Evolutionary conservation across 2,888 invertebrate genomes (phyloP).

Genomic region (Petrolisthes cinctipes): DNA sequence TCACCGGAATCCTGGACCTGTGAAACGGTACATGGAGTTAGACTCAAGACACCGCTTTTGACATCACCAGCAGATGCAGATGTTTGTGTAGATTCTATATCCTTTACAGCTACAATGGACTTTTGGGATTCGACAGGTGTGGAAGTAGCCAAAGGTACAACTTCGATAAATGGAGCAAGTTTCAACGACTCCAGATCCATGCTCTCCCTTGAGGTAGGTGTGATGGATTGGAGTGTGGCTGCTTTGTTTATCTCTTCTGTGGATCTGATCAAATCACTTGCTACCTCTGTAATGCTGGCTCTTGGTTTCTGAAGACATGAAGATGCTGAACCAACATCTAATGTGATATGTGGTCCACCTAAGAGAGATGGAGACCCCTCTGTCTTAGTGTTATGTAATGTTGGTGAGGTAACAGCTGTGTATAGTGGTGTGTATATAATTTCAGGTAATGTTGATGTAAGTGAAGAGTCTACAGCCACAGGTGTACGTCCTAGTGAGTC

Average conservation of each 20-base stretch:
- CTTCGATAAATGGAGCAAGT: neutral
- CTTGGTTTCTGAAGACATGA: neutral
- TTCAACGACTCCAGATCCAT: neutral
- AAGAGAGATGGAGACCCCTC: too few relatives aligned
- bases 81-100: neutral
- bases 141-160: constrained; percentile 28
- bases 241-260: neutral
- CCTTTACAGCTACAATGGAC: neutral
- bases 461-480: neutral
- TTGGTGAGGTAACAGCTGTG: too few relatives aligned
- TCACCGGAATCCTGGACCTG: neutral
- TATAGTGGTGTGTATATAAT: too few relatives aligned
- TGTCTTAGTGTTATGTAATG: too few relatives aligned
- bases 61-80: neutral
- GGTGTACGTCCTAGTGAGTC: neutral
- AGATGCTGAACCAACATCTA: neutral
- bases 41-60: neutral
- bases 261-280: neutral
- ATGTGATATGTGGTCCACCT: too few relatives aligned
- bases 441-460: neutral
- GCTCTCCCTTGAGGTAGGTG: neutral
- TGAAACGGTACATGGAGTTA: neutral
- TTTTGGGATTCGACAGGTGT: constrained; percentile 22
- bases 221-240: neutral
- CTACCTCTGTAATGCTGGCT: neutral